Evolutionary conservation across 2,113 vertebrate species (phyloP).

Genomic region (Centropus bengalensis): DNA sequence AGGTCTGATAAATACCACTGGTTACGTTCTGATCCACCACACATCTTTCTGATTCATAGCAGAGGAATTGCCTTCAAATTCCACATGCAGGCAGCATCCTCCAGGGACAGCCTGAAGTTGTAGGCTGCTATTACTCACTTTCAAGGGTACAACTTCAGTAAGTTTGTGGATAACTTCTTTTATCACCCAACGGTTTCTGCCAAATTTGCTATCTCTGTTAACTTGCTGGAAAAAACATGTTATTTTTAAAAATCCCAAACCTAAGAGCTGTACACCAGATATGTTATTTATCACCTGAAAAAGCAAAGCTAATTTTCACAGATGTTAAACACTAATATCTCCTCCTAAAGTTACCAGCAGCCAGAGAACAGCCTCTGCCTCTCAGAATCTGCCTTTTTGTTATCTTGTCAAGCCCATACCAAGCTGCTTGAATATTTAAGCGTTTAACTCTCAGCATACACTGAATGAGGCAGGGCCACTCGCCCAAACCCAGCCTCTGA

Average conservation of each 20-base stretch:
- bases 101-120: background rate
- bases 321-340: background rate
- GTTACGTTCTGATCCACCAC: background rate
- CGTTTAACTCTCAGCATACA: background rate
- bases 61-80: background rate
- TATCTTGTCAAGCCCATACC: background rate
- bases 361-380: background rate
- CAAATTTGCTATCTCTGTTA: background rate
- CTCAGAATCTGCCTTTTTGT: background rate
- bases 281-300: background rate
- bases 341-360: background rate
- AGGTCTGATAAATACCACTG: conserved; percentile 23
- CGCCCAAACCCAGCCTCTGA: background rate
- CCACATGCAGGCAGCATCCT: background rate
- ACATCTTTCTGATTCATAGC: background rate
- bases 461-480: background rate
- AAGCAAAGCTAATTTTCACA: background rate
- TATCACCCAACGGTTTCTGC: background rate
- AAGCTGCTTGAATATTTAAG: background rate
- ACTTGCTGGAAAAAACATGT: background rate
- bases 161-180: background rate
- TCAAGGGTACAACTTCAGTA: background rate
- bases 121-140: conserved; percentile 2
- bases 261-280: background rate
- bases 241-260: background rate